These are phyloP conservation scores for Oreochromis mossambicus DNA, from an alignment of 2,797 vertebrate genomes.

Conservation along the genomic window DNA sequence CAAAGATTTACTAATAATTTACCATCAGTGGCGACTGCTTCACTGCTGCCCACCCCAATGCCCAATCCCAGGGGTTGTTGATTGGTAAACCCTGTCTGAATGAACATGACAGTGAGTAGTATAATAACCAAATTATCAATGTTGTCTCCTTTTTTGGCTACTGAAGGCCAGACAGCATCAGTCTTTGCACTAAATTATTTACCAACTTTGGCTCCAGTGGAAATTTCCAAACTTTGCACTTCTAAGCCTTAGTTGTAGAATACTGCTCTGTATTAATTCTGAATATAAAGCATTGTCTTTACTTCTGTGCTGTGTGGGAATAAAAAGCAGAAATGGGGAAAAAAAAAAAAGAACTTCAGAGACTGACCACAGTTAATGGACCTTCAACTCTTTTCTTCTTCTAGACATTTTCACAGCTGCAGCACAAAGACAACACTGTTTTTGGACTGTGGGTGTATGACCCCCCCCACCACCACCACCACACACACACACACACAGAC, in stretches of 20 bases:
- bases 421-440: not conserved
- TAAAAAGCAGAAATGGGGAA: not conserved
- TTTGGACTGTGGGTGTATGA: not conserved
- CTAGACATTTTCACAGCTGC: constrained; percentile 62
- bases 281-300: not conserved
- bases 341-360: constrained; percentile 40
- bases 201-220: not conserved
- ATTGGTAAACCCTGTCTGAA: constrained; percentile 36
- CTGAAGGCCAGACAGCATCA: not conserved
- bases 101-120: not conserved
- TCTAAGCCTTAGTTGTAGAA: not conserved
- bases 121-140: constrained; percentile 14
- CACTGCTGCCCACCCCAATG: constrained; percentile 27
- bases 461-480: no score
- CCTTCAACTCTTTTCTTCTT: not conserved
- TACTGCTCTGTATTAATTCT: not conserved
- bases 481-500: not conserved
- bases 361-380: constrained; percentile 24
- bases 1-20: constrained; percentile 63
- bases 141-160: not conserved
- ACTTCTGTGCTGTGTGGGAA: not conserved
- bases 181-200: not conserved
- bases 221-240: not conserved
- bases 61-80: constrained; percentile 46
- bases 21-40: constrained; percentile 43